These are phyloP conservation scores for Cosmia trapezina DNA, from an alignment of 2,888 invertebrate genomes.

Conservation along the genomic window DNA sequence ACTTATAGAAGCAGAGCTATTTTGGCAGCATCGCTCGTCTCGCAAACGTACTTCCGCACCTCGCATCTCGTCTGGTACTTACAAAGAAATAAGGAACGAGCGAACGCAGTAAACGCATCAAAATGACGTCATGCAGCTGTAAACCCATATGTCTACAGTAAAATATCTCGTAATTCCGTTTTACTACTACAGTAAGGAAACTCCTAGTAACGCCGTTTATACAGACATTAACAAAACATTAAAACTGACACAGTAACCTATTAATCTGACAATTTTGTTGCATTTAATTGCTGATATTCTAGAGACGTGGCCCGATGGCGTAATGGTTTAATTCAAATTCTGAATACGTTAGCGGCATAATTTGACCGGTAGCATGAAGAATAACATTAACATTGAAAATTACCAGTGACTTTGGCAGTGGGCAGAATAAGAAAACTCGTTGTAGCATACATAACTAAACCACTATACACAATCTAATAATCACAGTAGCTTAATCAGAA, in stretches of 20 bases:
- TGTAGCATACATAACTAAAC: not conserved
- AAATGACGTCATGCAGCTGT: conserved; percentile 36
- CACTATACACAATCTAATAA: conserved; percentile 1
- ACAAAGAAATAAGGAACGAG: conserved; percentile 39
- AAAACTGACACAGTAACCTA: conserved; percentile 58
- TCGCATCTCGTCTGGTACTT: conserved; percentile 28
- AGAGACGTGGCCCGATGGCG: conserved; percentile 36
- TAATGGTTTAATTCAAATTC: conserved; percentile 53
- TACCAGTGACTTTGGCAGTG: conserved; percentile 41
- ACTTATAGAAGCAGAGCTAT: conserved; percentile 51
- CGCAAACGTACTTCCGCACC: conserved; percentile 59
- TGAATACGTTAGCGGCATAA: conserved; percentile 38
- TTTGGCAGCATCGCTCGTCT: conserved; percentile 59
- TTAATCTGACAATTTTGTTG: conserved; percentile 47
- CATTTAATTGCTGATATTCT: conserved; percentile 34
- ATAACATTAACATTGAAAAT: conserved; percentile 57
- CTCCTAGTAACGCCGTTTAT: conserved; percentile 24
- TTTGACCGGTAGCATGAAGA: conserved; percentile 31
- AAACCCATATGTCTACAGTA: conserved; percentile 46
- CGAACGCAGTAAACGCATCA: conserved; percentile 23
- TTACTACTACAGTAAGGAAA: conserved; percentile 51
- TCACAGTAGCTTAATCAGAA: conserved; percentile 3
- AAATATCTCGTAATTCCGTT: conserved; percentile 48
- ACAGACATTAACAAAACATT: conserved; percentile 44
- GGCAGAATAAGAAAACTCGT: conserved; percentile 14